A percentile compares a stretch with the other conserved stretches of the same genome.
Conservation (phyloP, 2,797 vertebrate species). For the Carcharodon carcharias region DNA sequence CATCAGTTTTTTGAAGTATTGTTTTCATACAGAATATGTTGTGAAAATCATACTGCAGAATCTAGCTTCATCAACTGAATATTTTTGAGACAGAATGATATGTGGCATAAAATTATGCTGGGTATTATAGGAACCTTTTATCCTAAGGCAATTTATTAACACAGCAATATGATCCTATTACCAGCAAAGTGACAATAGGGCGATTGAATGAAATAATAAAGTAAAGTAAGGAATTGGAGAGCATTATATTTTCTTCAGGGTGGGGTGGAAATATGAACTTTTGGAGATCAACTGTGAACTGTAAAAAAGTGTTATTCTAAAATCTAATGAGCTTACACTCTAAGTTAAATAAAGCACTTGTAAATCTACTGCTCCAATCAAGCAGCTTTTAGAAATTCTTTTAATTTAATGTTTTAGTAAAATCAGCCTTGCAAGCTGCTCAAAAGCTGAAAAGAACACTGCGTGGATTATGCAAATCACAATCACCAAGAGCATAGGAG, state of each 20-base stretch:
- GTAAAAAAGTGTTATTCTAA: background rate
- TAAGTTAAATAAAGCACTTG: background rate
- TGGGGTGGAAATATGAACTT: background rate
- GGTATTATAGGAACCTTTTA: background rate
- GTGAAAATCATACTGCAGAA: background rate
- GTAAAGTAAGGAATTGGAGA: background rate
- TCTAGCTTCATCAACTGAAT: background rate
- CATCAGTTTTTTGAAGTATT: background rate
- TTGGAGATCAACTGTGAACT: background rate
- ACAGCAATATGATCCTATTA: background rate
- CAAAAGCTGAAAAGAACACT: background rate
- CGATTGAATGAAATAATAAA: background rate
- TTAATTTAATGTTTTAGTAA: background rate
- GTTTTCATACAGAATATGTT: background rate
- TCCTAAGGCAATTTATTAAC: constrained; percentile 1
- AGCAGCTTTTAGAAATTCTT: background rate
- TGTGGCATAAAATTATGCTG: background rate
- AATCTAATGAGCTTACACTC: background rate
- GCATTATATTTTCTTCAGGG: background rate
- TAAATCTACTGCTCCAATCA: background rate
- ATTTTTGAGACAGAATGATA: background rate
- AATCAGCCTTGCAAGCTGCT: background rate
- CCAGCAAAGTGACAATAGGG: background rate
- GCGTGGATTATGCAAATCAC: background rate
- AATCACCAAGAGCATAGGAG: background rate